These are phyloP conservation scores for Dicrurus megarhynchus DNA, from an alignment of 2,113 vertebrate genomes.

Conservation along the genomic window DNA sequence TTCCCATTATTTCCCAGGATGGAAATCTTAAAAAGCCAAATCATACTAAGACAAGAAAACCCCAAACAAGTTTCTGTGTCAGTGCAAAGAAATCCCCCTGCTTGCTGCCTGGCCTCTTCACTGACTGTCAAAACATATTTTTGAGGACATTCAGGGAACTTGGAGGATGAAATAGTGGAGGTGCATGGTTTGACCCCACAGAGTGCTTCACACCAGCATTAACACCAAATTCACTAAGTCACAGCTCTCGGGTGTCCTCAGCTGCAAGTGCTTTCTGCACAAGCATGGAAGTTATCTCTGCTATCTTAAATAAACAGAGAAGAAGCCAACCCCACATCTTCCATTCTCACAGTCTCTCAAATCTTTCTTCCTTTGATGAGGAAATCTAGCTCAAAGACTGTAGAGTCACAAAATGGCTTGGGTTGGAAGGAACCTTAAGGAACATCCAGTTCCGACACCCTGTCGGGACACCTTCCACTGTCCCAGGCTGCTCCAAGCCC, in stretches of 20 bases:
- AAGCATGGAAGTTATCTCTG: neutral
- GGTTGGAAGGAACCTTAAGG: neutral
- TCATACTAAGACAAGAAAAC: neutral
- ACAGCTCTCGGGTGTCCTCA: neutral
- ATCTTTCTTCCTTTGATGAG: neutral
- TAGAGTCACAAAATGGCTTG: neutral
- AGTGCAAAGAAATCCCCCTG: neutral
- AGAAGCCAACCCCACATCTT: neutral
- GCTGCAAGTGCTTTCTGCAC: neutral
- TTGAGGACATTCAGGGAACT: neutral
- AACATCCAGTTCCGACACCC: neutral
- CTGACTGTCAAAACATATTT: neutral
- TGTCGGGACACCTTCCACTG: neutral
- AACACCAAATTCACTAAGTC: neutral
- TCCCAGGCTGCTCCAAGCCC: neutral
- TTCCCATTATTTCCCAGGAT: neutral
- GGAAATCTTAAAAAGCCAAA: neutral
- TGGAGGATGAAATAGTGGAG: neutral
- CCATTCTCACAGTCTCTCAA: neutral
- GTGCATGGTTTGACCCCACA: neutral
- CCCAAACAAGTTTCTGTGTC: neutral
- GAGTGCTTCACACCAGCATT: neutral
- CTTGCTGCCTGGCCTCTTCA: neutral
- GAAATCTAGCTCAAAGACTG: neutral
- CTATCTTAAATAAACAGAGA: neutral